Evolutionary conservation across 2,888 invertebrate species (phyloP), one percentile per base, ranked within the genome.

Genomic region (Sericinus montela): DNA sequence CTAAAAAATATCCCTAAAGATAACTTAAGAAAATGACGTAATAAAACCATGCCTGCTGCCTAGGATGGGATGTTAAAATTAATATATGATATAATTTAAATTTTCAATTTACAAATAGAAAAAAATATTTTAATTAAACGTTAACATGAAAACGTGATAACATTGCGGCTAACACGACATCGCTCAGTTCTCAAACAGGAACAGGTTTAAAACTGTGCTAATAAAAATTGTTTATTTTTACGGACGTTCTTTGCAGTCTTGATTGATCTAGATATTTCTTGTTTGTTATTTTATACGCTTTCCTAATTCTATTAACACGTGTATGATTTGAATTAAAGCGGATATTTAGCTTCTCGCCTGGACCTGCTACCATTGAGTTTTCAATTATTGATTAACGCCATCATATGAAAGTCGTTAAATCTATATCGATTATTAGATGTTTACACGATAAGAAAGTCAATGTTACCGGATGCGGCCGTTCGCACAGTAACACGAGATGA

Each of bases 371-470:
- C 14, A 30, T 32, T 16, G 6, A 13, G 32, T 25, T 34, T 41
- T 47, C 29, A 46, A 58, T 61, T 52, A 56, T 53, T 54, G 53
- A 66, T 67, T 63, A 64, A 69, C 63, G 62, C 65, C 47, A 56
- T 50, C 59, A 57, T 58, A 59, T 55, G 58, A 61, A 65, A 59
- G 63, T 60, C 65, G 62, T 58, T 63, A 75, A 32, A 68, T 69
- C 72, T 82, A 79, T 81, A 79, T 72, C 58, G 52, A 73, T 62
- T 58, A 59, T 52, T 62, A 66, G 72, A 73, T 80, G 81, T 85
- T 83, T 84, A 82, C 59, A 62, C 65, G 71, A 75, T 76, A 72
- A 75, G 80, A 85, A 83, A 84, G 83, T 85, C 82, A 84, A 83
- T 84, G 87, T 79, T 86, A 85, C 78, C 84, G 85, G 86, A 86